Conservation (phyloP, 1,140 invertebrate genomes). For the Spodoptera frugiperda region DNA sequence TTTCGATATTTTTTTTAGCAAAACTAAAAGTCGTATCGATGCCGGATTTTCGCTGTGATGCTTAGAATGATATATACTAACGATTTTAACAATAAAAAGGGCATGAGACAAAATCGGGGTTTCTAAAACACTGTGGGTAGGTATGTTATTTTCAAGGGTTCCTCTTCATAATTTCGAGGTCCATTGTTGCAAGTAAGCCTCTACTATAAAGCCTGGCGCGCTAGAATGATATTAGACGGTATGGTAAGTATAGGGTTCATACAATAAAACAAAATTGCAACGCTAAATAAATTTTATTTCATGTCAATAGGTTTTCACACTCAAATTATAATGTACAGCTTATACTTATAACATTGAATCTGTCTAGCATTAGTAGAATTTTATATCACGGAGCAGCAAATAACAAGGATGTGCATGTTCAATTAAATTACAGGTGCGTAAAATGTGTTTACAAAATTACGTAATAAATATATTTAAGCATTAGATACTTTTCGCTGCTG, state of each 20-base stretch:
- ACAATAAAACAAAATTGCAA: conserved; percentile 61
- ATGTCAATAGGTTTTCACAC: conserved; percentile 70
- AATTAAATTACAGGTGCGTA: conserved; percentile 55
- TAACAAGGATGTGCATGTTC: conserved; percentile 57
- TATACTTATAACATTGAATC: conserved; percentile 61
- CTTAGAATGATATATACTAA: no score
- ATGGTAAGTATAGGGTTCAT: background rate
- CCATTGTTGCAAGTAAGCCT: no score
- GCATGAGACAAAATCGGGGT: no score
- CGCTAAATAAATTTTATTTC: conserved; percentile 73
- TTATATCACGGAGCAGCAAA: conserved; percentile 63
- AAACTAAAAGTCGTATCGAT: no score
- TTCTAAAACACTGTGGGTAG: no score
- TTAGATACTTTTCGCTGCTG: background rate
- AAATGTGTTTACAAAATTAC: conserved; percentile 34
- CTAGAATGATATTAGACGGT: background rate
- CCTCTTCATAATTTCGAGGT: no score
- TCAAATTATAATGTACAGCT: conserved; percentile 67
- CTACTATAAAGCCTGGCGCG: no score
- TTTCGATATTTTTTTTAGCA: no score
- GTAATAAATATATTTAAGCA: conserved; percentile 19
- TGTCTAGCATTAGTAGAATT: conserved; percentile 64
- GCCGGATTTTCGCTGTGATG: no score
- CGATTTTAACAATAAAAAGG: no score
- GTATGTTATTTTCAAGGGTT: no score